These are phyloP conservation scores for Acanthochromis polyacanthus DNA, from an alignment of 2,113 vertebrate genomes.

Conservation along the genomic window DNA sequence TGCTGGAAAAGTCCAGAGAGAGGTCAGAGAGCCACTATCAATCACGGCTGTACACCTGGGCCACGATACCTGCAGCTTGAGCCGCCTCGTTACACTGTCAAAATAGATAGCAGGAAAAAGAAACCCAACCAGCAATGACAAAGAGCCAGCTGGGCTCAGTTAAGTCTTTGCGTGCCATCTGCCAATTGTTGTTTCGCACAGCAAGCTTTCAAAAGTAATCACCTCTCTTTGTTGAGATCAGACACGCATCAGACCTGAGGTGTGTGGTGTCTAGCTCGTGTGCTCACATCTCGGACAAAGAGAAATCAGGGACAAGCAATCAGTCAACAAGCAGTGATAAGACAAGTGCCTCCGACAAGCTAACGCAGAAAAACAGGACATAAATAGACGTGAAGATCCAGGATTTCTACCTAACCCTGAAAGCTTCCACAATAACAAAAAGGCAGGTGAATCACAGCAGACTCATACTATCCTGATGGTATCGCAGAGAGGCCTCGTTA, in stretches of 20 bases:
- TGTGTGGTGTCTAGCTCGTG: slow-evolving; percentile 65
- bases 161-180: slow-evolving; percentile 77
- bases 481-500: slow-evolving; percentile 54
- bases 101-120: slow-evolving; percentile 66
- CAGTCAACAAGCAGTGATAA: slow-evolving; percentile 69
- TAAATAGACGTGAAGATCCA: slow-evolving; percentile 46
- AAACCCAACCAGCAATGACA: slow-evolving; percentile 55
- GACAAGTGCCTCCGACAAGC: slow-evolving; percentile 46
- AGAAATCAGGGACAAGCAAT: slow-evolving; percentile 72
- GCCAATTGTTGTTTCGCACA: slow-evolving; percentile 66
- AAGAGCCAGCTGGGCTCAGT: slow-evolving; percentile 71
- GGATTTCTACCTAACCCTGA: slow-evolving; percentile 42
- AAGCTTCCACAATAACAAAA: slow-evolving; percentile 58
- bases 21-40: slow-evolving; percentile 64
- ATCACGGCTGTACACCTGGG: slow-evolving; percentile 72
- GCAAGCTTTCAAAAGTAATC: slow-evolving; percentile 64
- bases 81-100: slow-evolving; percentile 67
- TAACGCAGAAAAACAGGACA: slow-evolving; percentile 59
- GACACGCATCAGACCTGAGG: slow-evolving; percentile 56
- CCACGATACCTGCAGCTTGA: slow-evolving; percentile 69
- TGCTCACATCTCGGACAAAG: slow-evolving; percentile 57
- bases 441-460: slow-evolving; percentile 54
- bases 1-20: slow-evolving; percentile 50
- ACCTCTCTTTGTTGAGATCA: slow-evolving; percentile 65
- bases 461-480: slow-evolving; percentile 57